A percentile compares a stretch with the other conserved stretches of the same genome.
Conservation (phyloP, 2,888 invertebrate species). For the Agrotis segetum region DNA sequence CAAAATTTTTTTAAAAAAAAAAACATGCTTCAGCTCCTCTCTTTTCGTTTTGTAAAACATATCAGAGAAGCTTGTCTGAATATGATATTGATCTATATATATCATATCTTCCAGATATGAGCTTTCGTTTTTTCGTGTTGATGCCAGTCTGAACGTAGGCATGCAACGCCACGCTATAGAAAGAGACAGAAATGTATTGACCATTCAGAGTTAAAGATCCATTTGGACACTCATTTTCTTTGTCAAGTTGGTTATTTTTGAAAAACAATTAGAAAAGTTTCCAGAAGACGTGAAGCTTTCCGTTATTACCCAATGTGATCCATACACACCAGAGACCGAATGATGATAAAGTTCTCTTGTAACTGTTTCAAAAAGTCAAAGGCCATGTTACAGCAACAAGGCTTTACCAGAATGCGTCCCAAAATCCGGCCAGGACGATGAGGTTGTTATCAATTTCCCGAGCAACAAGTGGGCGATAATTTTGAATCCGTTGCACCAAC, state of each 20-base stretch:
- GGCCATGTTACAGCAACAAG: slow-evolving; percentile 69
- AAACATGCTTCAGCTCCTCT: too few species aligned
- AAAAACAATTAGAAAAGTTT: not conserved
- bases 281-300: not conserved
- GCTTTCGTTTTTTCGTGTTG: too few species aligned
- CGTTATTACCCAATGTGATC: not conserved
- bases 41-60: too few species aligned
- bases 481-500: slow-evolving; percentile 85
- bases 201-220: too few species aligned
- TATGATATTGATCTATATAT: too few species aligned
- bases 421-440: slow-evolving; percentile 79
- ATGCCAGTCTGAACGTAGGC: too few species aligned
- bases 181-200: too few species aligned
- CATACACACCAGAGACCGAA: not conserved
- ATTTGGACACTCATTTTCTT: too few species aligned
- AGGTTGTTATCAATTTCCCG: slow-evolving; percentile 89
- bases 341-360: not conserved
- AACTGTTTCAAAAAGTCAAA: slow-evolving; percentile 33
- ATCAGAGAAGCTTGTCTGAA: too few species aligned
- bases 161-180: too few species aligned
- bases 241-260: too few species aligned
- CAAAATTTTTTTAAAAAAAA: not conserved
- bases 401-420: slow-evolving; percentile 84
- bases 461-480: slow-evolving; percentile 90
- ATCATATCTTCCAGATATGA: too few species aligned